Conservation (phyloP, 2,113 vertebrate species). For the Brachypodius melanocephalos region DNA sequence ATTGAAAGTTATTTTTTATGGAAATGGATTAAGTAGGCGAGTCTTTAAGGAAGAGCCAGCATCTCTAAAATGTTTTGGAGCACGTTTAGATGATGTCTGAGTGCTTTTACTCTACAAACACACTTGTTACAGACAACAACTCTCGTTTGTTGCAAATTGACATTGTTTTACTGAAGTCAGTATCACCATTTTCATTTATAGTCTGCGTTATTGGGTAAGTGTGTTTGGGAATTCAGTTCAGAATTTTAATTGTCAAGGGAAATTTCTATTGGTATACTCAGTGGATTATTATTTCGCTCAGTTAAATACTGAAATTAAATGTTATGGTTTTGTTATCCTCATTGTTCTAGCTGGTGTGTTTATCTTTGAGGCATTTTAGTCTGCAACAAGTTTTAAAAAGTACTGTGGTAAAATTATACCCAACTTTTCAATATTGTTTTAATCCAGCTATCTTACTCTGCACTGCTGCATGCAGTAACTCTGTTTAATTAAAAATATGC, state of each 20-base stretch:
- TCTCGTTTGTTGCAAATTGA: neutral
- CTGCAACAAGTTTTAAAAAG: neutral
- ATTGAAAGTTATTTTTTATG: neutral
- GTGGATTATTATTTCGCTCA: neutral
- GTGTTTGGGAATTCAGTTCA: neutral
- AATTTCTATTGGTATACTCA: neutral
- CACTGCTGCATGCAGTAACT: conserved; percentile 47
- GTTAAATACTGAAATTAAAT: neutral
- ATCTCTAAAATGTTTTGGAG: neutral
- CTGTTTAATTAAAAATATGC: conserved; percentile 72
- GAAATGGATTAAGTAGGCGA: neutral
- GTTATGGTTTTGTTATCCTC: neutral
- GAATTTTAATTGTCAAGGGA: neutral
- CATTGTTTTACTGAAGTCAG: neutral
- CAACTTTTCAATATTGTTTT: neutral
- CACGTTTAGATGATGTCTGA: neutral
- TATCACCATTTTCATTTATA: neutral
- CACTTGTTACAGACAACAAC: neutral
- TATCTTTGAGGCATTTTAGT: neutral
- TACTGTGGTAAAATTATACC: neutral
- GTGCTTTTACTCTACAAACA: neutral
- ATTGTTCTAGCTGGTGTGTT: neutral
- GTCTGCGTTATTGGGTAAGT: neutral
- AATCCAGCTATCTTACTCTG: neutral
- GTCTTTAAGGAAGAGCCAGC: neutral